These are phyloP conservation scores for Hiodon alosoides DNA, from an alignment of 2,113 vertebrate species.

Conservation along the genomic window DNA sequence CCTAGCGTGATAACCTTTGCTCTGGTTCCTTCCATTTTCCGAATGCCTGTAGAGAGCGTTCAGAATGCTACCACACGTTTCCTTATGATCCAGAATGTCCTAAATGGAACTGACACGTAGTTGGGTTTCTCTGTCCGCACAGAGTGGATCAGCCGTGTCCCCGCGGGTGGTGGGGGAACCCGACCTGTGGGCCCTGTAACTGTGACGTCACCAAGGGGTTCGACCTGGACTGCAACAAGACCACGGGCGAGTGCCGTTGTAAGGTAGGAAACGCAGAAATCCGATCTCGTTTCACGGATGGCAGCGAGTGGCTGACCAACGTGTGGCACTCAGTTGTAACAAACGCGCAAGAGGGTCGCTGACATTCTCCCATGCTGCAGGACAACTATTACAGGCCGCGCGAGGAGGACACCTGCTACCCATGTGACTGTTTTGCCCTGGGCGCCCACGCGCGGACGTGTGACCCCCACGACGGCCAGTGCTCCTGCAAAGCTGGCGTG, in stretches of 20 bases:
- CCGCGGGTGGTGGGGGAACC: conserved; percentile 82
- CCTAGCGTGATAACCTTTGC: too few species aligned
- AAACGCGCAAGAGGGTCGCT: too few species aligned
- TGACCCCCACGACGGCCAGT: conserved; percentile 68
- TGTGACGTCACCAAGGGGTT: conserved; percentile 76
- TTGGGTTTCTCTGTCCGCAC: conserved; percentile 1
- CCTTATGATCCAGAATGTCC: too few species aligned
- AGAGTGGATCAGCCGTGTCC: conserved; percentile 77
- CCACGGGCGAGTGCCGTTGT: conserved; percentile 74
- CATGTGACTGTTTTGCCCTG: conserved; percentile 74
- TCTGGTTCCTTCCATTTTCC: too few species aligned
- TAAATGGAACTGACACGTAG: neutral
- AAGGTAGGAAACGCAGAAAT: conserved; percentile 63
- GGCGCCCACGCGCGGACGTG: conserved; percentile 72
- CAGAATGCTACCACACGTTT: too few species aligned
- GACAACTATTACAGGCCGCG: conserved; percentile 74
- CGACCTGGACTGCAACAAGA: conserved; percentile 83
- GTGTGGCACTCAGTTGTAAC: too few species aligned
- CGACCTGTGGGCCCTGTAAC: conserved; percentile 78
- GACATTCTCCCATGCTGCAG: conserved; percentile 44
- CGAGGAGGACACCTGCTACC: conserved; percentile 67
- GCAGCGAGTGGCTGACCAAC: too few species aligned
- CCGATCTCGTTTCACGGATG: too few species aligned
- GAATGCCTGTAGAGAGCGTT: too few species aligned
- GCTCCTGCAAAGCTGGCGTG: conserved; percentile 73